Evolutionary conservation across 1,140 invertebrate species (phyloP).

Genomic region (Lordiphosa stackelbergi): DNA sequence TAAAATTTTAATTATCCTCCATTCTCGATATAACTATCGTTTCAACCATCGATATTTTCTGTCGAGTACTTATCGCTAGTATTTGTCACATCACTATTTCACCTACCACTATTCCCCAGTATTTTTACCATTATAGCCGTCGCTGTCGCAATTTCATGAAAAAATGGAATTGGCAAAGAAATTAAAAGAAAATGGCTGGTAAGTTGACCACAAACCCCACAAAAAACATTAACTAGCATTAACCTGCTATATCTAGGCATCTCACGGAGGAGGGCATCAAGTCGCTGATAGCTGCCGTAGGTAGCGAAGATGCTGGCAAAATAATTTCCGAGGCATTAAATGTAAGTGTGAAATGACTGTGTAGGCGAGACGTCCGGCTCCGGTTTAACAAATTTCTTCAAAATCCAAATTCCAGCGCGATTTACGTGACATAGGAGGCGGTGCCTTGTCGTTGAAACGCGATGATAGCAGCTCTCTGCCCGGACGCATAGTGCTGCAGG

Average conservation of each 20-base stretch:
- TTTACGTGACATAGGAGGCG: constrained; percentile 86
- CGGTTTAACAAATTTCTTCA: constrained; percentile 7
- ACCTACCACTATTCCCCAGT: too few relatives aligned
- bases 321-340: constrained; percentile 60
- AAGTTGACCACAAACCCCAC: constrained; percentile 46
- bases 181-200: constrained; percentile 81
- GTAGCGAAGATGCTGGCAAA: constrained; percentile 42
- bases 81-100: too few relatives aligned
- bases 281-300: constrained; percentile 26
- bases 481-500: constrained; percentile 88
- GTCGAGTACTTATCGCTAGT: too few relatives aligned
- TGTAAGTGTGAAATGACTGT: constrained; percentile 17
- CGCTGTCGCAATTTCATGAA: constrained; percentile 23
- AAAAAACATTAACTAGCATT: neutral
- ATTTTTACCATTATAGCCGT: too few relatives aligned
- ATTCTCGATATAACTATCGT: too few relatives aligned
- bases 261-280: constrained; percentile 45
- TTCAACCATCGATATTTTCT: too few relatives aligned
- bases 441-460: constrained; percentile 79
- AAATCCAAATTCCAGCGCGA: constrained; percentile 83
- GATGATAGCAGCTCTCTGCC: constrained; percentile 79
- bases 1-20: too few relatives aligned
- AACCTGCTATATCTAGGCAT: constrained; percentile 24
- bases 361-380: constrained; percentile 15
- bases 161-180: constrained; percentile 67